Evolutionary conservation across 2,888 invertebrate species (phyloP).

Genomic region (Drosophila maculinotata): DNA sequence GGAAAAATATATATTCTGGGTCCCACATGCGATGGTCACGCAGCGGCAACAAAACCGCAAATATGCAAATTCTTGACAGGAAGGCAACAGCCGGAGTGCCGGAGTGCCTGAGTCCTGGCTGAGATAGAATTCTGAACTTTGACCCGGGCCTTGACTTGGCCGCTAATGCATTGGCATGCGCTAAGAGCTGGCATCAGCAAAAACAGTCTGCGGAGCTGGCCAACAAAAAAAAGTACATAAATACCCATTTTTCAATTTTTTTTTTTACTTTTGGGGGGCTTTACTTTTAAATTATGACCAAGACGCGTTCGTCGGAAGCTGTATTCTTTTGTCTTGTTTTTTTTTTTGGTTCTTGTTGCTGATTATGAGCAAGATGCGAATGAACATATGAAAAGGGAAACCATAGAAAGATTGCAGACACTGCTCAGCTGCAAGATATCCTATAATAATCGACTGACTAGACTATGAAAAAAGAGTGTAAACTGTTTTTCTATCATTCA

Average conservation of each 20-base stretch:
- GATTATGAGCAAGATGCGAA: conserved; percentile 37
- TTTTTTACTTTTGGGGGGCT: background rate
- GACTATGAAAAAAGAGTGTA: too few species aligned
- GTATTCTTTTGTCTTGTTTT: background rate
- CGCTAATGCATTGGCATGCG: conserved; percentile 60
- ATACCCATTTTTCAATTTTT: conserved; percentile 31
- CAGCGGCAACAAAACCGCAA: conserved; percentile 63
- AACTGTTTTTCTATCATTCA: too few species aligned
- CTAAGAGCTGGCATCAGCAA: conserved; percentile 42
- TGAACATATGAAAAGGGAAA: conserved; percentile 3
- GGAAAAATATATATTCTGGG: conserved; percentile 34
- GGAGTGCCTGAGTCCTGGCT: conserved; percentile 12
- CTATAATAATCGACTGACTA: background rate
- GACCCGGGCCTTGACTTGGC: conserved; percentile 52
- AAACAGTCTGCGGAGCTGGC: conserved; percentile 23
- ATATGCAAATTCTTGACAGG: conserved; percentile 73
- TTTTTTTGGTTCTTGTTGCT: conserved; percentile 13
- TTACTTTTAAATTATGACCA: conserved; percentile 30
- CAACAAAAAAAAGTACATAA: conserved; percentile 19
- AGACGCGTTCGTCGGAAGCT: conserved; percentile 22
- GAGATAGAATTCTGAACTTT: conserved; percentile 68
- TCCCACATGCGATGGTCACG: conserved; percentile 69
- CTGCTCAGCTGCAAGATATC: conserved; percentile 5
- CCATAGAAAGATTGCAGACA: background rate
- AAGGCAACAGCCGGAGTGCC: conserved; percentile 54